Conservation (phyloP, 2,113 vertebrate genomes). For the Mirza zaza region DNA sequence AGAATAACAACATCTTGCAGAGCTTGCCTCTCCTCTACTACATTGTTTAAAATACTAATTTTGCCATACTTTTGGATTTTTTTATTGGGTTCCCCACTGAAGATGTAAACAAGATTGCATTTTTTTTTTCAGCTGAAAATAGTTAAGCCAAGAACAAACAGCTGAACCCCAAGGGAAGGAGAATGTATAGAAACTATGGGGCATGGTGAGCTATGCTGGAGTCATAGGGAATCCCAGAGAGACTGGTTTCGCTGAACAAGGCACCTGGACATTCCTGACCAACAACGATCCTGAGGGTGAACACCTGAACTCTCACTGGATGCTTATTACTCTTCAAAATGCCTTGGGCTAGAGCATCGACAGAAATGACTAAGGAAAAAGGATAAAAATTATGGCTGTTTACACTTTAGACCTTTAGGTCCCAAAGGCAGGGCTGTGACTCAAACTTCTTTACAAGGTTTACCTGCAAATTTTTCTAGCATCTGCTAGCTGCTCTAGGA, state of each 20-base stretch:
- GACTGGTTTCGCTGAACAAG: not conserved
- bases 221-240: not conserved
- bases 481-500: not conserved
- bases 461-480: not conserved
- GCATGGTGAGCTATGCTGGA: not conserved
- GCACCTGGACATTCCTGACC: not conserved
- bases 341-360: not conserved
- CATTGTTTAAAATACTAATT: not conserved
- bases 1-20: not conserved
- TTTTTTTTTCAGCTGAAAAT: slow-evolving; percentile 27
- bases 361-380: not conserved
- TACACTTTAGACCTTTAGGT: not conserved
- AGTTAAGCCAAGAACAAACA: not conserved
- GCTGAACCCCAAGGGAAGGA: not conserved
- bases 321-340: not conserved
- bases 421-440: not conserved
- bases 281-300: not conserved
- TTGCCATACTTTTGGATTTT: not conserved
- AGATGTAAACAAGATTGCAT: slow-evolving; percentile 7
- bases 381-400: not conserved
- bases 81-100: slow-evolving; percentile 10
- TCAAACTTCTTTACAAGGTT: not conserved
- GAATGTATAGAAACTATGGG: not conserved
- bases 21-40: no score
- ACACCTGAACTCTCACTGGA: not conserved